Conservation (phyloP, 2,888 invertebrate genomes). For the Zaprionus lineosus region DNA sequence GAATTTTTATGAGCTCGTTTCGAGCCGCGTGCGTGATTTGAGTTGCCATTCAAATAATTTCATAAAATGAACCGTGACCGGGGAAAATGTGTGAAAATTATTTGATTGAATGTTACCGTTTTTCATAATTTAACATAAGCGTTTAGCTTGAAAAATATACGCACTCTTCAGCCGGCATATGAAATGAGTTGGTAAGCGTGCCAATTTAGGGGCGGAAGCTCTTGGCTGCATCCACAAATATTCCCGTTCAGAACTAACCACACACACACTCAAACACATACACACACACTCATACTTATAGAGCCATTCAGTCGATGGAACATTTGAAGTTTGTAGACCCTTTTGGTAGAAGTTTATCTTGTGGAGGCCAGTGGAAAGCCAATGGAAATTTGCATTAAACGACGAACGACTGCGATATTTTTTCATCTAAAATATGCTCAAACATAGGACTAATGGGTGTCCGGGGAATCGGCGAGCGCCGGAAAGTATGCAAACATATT, state of each 20-base stretch:
- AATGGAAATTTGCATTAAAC: conserved; percentile 46
- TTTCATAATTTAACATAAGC: conserved; percentile 49
- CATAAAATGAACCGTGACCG: too few species aligned
- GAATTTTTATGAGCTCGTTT: conserved; percentile 73
- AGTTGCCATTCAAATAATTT: conserved; percentile 53
- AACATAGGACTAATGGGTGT: conserved; percentile 74
- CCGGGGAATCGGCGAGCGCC: conserved; percentile 53
- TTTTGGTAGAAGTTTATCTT: conserved; percentile 6
- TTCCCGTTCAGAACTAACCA: too few species aligned
- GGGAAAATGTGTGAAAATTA: conserved; percentile 35
- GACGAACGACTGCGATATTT: conserved; percentile 62
- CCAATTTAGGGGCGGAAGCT: too few species aligned
- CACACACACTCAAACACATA: too few species aligned
- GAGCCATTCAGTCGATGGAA: too few species aligned
- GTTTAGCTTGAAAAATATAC: conserved; percentile 22
- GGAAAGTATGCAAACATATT: conserved; percentile 60
- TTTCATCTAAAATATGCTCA: conserved; percentile 71
- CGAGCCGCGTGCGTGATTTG: conserved; percentile 45
- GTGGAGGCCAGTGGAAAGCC: conserved; percentile 33
- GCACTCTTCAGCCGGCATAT: conserved; percentile 23
- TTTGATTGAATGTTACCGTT: conserved; percentile 33
- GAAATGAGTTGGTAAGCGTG: conserved; percentile 18
- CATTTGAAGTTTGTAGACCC: conserved; percentile 5
- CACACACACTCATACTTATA: too few species aligned
- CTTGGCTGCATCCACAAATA: too few species aligned